Percentiles rank a stretch among this genome's conserved stretches.
These are phyloP conservation scores for Phorcus lineatus DNA, from an alignment of 2,888 invertebrate species.

Conservation along the genomic window DNA sequence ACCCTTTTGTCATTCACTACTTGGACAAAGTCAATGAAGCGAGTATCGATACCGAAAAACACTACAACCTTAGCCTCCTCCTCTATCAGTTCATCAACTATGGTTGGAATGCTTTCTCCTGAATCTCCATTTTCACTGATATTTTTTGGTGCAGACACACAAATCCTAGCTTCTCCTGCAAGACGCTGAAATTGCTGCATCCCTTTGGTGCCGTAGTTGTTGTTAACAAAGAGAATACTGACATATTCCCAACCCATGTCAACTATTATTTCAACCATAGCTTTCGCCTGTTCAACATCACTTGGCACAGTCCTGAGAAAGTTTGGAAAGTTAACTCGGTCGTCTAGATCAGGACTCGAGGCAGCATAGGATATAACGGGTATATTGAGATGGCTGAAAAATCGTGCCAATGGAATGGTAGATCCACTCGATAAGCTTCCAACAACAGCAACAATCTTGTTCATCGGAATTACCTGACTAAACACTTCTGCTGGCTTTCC, in stretches of 20 bases:
- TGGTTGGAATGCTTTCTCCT: slow-evolving; percentile 26
- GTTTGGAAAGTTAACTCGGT: slow-evolving; percentile 63
- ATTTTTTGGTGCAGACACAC: slow-evolving; percentile 56
- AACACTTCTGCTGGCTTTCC: slow-evolving; percentile 45
- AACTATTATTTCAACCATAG: slow-evolving; percentile 59
- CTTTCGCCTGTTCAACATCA: slow-evolving; percentile 64
- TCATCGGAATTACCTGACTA: slow-evolving; percentile 46
- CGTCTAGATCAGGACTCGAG: slow-evolving; percentile 64
- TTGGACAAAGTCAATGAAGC: slow-evolving; percentile 51
- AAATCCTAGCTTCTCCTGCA: slow-evolving; percentile 55
- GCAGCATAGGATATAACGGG: slow-evolving; percentile 66
- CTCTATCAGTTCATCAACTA: slow-evolving; percentile 32
- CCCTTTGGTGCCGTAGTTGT: slow-evolving; percentile 68
- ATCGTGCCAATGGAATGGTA: slow-evolving; percentile 54
- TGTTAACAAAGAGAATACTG: slow-evolving; percentile 62
- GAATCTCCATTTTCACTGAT: slow-evolving; percentile 40
- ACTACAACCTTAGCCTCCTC: slow-evolving; percentile 60
- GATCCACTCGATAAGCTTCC: slow-evolving; percentile 77
- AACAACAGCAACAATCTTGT: slow-evolving; percentile 76
- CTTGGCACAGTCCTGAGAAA: slow-evolving; percentile 70
- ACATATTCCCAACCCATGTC: slow-evolving; percentile 64
- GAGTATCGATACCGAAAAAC: slow-evolving; percentile 64
- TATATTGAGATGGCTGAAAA: slow-evolving; percentile 57
- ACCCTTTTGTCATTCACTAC: slow-evolving; percentile 39
- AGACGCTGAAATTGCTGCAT: slow-evolving; percentile 52